Evolutionary conservation across 2,797 vertebrate species (phyloP), one percentile per base, ranked within the genome.

Genomic region (Molossus alvarezi): DNA sequence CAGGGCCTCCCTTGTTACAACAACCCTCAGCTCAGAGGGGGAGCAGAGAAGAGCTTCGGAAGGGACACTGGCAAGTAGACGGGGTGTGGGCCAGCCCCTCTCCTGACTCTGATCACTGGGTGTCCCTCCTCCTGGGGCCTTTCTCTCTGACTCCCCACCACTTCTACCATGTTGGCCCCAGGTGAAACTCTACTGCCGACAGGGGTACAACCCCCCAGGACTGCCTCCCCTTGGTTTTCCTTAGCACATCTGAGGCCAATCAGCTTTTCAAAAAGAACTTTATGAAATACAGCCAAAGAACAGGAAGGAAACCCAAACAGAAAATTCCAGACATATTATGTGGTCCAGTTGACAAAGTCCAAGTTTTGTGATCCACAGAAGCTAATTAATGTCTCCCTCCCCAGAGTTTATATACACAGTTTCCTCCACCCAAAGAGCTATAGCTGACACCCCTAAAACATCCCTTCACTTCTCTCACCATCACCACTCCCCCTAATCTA

Each of bases 241-340:
- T 83, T 67, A 77, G 86, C 91, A 94, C 91, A 77, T 93, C 77
- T 90, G 90, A 97, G 88, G 92, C 92, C 94, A 94, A 92, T 96
- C 89, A 92, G 60, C 71, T 94, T 94, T 92, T 93, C 76, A 76
- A 88, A 94, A 95, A 92, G 88, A 87, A 95, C 75, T 71, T 92
- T 48, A 91, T 91, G 96, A 95, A 95, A 88, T 83, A 83, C 67
- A 97, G 96, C 91, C 96, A 97, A 90, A 95, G 80, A 94, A 94
- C 79, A 92, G 82, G 94, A 95, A 94, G 86, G 83, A 97, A 97
- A 96, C 90, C 94, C 95, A 94, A 97, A 97, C 96, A 95, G 96
- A 79, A 84, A 96, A 97, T 97, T 97, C 96, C 95, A 97, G 96
- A 97, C 94, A 81, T 91, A 88, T 86, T 93, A 95, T 94, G 91